Evolutionary conservation across 2,797 vertebrate species (phyloP), one percentile per base, ranked within the genome.

Genomic region (Bucorvus abyssinicus): DNA sequence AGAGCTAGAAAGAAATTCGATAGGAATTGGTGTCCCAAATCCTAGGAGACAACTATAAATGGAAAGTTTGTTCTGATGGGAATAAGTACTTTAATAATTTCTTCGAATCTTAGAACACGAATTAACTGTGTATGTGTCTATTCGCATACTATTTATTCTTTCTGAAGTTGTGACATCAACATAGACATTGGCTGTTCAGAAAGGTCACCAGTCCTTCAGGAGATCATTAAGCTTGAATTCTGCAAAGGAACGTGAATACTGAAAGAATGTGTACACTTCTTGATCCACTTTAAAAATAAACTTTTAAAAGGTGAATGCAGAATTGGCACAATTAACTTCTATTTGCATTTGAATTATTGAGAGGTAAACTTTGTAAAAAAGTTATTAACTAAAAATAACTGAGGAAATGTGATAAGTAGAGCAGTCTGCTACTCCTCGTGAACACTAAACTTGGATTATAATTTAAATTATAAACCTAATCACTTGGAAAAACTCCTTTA

Each of bases 101-200:
- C 11, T 79, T 67, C 77, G 40, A 85, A 63, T 80, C 44, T 50
- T 63, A 64, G 34, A 50, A 44, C 23, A 59, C 67, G 89, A 42
- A 60, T 34, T 34, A 79, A 77, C 32, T 57, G 11, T 53, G 20
- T 50, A 76, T 17, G 13, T 65, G 26, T 64, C 17, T 73, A 23
- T 74, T 93, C 44, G 80, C 8, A 5, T 38, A 57, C 40, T 76
- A 40, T 32, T 63, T 75, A 34, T 64, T 74, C 32, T 81, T 23
- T 84, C 38, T 61, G 53, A 77, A 87, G 53, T 32, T 97, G 69
- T 87, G 86, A 97, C 93, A 95, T 93, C 59, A 61, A 6, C 22
- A n/a, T 26, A 82, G 73, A 63, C 23, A n/a, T 12, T 78, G 76
- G 14, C 55, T 65, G 30, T 63, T 94, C 42, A 71, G 44, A 57